Conservation (phyloP, 1,140 invertebrate genomes). For the Papilio glaucus region DNA sequence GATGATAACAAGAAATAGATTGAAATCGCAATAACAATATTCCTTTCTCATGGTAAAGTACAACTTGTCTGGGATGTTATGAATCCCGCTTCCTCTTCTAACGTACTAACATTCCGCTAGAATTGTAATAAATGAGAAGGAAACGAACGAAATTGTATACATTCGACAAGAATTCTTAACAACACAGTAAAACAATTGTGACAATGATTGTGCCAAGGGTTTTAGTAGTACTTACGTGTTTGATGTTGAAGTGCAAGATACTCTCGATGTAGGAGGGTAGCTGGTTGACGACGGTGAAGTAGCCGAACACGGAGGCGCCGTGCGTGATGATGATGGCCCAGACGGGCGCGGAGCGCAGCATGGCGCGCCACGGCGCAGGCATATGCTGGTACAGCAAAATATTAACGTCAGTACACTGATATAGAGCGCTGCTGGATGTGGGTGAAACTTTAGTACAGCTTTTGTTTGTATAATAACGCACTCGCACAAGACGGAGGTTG, state of each 20-base stretch:
- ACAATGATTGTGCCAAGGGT: too few relatives aligned
- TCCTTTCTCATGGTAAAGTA: background rate
- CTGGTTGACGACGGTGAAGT: slow-evolving; percentile 97
- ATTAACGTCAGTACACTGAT: too few relatives aligned
- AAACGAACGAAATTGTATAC: background rate
- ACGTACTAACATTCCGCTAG: background rate
- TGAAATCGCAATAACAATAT: background rate
- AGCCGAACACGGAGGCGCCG: slow-evolving; percentile 96
- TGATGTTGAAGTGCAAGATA: slow-evolving; percentile 94
- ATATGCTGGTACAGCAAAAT: slow-evolving; percentile 77
- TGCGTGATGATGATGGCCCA: slow-evolving; percentile 97
- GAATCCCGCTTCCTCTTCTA: background rate
- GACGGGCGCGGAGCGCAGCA: slow-evolving; percentile 92
- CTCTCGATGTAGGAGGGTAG: slow-evolving; percentile 97
- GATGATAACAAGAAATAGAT: background rate
- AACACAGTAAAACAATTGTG: too few relatives aligned
- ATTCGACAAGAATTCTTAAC: too few relatives aligned
- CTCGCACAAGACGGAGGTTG: too few relatives aligned
- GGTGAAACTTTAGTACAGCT: too few relatives aligned
- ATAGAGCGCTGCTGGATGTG: too few relatives aligned
- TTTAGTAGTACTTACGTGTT: slow-evolving; percentile 87
- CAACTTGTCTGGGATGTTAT: background rate
- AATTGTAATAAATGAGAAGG: background rate
- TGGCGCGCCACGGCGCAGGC: slow-evolving; percentile 90
- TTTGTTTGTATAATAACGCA: too few relatives aligned